Base-by-base conservation (phyloP, 2,797 vertebrate genomes). In the Aldrovandia affinis region DNA sequence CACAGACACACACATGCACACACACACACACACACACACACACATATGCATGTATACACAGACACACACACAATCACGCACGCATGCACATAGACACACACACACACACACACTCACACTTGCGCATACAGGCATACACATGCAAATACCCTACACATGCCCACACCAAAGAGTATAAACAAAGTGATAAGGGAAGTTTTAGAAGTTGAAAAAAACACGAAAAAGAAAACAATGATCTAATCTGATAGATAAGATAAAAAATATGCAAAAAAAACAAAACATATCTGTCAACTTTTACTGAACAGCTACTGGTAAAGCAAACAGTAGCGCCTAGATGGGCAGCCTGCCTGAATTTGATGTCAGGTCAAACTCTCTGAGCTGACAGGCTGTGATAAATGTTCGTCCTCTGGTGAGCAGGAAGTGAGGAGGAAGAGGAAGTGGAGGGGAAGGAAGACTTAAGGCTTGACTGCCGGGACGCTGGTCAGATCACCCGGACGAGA, bases 401-500 rank as follows among this genome's bases (percentile, higher is more conserved):
- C 30, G 3, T 36, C 12, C 30, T 73, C 30, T 36, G 30, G 33
- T 73, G 68, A 30, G 30, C 3, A 73, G 33, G 33, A 73, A 36
- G 33, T 73, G 68, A 90, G 85, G 79, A 87, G 85, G 85, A 89
- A 25, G 83, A 57, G 47, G 14, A 30, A 9, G 87, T 89, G 89
- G 88, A 86, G 50, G 70, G 87, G 82, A 15, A 87, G 8, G 54
- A 88, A 39, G 86, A 25, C 47, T 52, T 42, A 61, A 86, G 81
- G 75, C 54, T 2, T 75, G 28, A 86, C 83, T 80, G 83, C 65
- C 68, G 65, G 68, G 85, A 85, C 88, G 81, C 81, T 86, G 86
- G 91, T 91, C 87, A 86, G 84, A 89, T 86, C 89, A 87, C 88
- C 91, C 89, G 91, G 87, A 91, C 85, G 81, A 89, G 87, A 92